Conservation (phyloP, 1,140 invertebrate species). For the Tetramorium simillimum region DNA sequence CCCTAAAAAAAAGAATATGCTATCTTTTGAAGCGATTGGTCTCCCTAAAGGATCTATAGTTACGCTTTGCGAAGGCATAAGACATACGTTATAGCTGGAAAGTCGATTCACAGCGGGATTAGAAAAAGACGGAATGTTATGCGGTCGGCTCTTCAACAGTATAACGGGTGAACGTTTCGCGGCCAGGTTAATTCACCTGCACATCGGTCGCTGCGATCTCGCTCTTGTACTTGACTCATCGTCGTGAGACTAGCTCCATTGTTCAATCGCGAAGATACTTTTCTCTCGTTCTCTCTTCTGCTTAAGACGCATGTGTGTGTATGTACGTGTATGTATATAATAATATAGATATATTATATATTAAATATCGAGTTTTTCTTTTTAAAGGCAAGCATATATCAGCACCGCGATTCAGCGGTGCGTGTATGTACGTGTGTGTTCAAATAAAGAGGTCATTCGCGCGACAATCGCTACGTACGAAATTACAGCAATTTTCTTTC, state of each 20-base stretch:
- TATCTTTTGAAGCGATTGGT: constrained; percentile 58
- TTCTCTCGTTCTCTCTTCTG: constrained; percentile 18
- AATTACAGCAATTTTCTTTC: constrained; percentile 74
- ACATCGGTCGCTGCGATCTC: constrained; percentile 66
- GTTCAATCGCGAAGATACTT: constrained; percentile 60
- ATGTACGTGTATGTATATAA: constrained; percentile 63
- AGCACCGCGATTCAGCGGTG: constrained; percentile 21
- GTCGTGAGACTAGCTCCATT: constrained; percentile 79
- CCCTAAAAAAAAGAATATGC: constrained; percentile 59
- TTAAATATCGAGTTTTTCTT: constrained; percentile 73
- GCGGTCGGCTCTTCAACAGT: constrained; percentile 63
- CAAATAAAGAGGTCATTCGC: constrained; percentile 61
- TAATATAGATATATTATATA: constrained; percentile 72
- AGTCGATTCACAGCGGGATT: constrained; percentile 71
- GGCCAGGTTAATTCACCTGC: constrained; percentile 45
- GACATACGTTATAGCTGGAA: constrained; percentile 66
- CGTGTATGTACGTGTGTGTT: constrained; percentile 45
- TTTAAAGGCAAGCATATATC: constrained; percentile 79
- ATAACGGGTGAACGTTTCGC: constrained; percentile 59
- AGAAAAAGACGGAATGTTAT: constrained; percentile 75
- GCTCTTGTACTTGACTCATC: constrained; percentile 77
- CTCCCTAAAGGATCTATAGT: constrained; percentile 69
- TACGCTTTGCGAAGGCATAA: constrained; percentile 78
- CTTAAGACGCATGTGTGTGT: constrained; percentile 51
- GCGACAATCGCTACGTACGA: constrained; percentile 73